Conservation (phyloP, 2,888 invertebrate species). For the Prosapia bicincta region DNA sequence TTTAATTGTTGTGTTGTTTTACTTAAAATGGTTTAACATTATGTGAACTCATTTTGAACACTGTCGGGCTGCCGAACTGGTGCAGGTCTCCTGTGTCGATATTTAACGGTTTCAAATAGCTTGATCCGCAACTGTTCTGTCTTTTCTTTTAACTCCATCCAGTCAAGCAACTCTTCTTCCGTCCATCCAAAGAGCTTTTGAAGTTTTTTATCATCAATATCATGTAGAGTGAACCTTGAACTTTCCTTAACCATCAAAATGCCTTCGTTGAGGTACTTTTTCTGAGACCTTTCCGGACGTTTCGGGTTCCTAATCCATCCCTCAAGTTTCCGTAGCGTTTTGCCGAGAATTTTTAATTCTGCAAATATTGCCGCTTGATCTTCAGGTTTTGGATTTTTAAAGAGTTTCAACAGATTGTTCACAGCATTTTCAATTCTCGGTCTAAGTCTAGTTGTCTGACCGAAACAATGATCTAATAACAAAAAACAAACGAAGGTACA, state of each 20-base stretch:
- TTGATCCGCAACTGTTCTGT: background rate
- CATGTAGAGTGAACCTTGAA: background rate
- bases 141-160: background rate
- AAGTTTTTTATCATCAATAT: background rate
- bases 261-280: background rate
- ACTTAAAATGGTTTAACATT: too few relatives aligned
- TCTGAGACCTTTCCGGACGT: background rate
- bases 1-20: too few relatives aligned
- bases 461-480: background rate
- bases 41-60: too few relatives aligned
- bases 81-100: background rate
- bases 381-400: background rate
- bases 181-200: background rate
- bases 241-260: background rate
- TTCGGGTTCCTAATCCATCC: background rate
- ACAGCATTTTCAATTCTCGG: background rate
- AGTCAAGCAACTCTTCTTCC: background rate
- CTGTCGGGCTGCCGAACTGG: background rate
- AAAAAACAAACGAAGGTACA: background rate
- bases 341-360: background rate
- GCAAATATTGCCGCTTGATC: background rate
- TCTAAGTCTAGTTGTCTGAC: background rate
- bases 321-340: background rate
- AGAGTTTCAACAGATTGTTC: background rate
- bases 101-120: background rate